These are phyloP conservation scores for Electrophaes corylata DNA, from an alignment of 2,888 invertebrate species.

Conservation along the genomic window DNA sequence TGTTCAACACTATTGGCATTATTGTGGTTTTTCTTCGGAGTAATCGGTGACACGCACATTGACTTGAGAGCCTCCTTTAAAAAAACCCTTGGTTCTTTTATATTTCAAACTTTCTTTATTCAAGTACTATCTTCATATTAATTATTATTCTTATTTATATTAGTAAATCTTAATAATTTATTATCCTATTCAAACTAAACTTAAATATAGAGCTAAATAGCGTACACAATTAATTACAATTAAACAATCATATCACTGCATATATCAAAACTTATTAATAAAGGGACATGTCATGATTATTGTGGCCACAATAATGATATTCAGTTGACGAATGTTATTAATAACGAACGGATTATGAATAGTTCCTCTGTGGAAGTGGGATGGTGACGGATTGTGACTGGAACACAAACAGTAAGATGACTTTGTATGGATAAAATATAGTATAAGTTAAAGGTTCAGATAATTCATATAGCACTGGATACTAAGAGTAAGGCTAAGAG, in stretches of 20 bases:
- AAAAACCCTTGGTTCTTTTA: too few relatives aligned
- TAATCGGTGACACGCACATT: too few relatives aligned
- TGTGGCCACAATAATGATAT: slow-evolving; percentile 24
- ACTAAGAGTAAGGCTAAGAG: too few relatives aligned
- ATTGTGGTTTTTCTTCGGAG: too few relatives aligned
- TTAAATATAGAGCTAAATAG: too few relatives aligned
- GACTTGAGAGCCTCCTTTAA: too few relatives aligned
- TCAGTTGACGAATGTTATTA: slow-evolving; percentile 26
- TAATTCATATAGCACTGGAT: slow-evolving; percentile 31
- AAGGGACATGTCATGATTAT: slow-evolving; percentile 31
- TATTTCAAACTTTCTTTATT: background rate
- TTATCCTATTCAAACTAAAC: slow-evolving; percentile 7
- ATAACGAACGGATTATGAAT: slow-evolving; percentile 36
- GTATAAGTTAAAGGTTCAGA: slow-evolving; percentile 46
- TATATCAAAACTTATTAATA: slow-evolving; percentile 13
- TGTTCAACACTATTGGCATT: too few relatives aligned
- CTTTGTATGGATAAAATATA: slow-evolving; percentile 43
- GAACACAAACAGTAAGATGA: slow-evolving; percentile 57
- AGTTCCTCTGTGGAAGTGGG: slow-evolving; percentile 49
- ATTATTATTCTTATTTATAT: too few relatives aligned
- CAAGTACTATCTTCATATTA: background rate
- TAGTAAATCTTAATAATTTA: slow-evolving; percentile 1
- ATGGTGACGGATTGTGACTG: slow-evolving; percentile 63
- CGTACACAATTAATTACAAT: slow-evolving; percentile 20
- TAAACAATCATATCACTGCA: slow-evolving; percentile 15